A percentile compares a stretch with the other conserved stretches of the same genome.
These are phyloP conservation scores for Serrognathus titanus DNA, from an alignment of 2,888 invertebrate species.

Conservation along the genomic window DNA sequence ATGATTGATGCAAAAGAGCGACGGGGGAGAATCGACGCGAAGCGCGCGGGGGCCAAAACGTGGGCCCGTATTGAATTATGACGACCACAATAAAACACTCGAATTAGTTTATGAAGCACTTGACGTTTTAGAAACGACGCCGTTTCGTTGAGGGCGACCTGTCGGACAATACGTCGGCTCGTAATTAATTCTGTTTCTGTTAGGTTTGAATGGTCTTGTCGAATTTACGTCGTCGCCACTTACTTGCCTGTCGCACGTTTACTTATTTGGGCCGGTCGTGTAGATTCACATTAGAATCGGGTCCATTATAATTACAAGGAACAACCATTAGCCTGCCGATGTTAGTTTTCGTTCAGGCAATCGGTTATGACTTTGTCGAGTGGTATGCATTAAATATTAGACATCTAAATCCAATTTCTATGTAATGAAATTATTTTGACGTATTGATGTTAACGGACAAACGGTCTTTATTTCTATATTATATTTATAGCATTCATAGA, in stretches of 20 bases:
- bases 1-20: conserved; percentile 46
- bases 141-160: conserved; percentile 20
- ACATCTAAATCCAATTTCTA: conserved; percentile 14
- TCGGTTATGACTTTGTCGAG: conserved; percentile 12
- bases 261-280: conserved; percentile 21
- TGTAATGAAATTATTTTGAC: conserved; percentile 3
- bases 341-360: conserved; percentile 17
- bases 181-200: conserved; percentile 27
- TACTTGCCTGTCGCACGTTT: conserved; percentile 17
- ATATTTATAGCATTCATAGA: too few relatives aligned
- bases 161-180: conserved; percentile 20
- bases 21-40: conserved; percentile 24
- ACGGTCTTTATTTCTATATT: too few relatives aligned
- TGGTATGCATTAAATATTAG: conserved; percentile 8
- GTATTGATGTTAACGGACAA: background rate
- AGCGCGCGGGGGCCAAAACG: conserved; percentile 15
- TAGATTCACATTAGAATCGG: conserved; percentile 21
- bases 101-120: conserved; percentile 37
- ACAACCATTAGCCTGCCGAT: conserved; percentile 22
- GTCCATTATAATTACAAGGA: conserved; percentile 29
- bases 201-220: conserved; percentile 24
- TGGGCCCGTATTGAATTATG: conserved; percentile 33
- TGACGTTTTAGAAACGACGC: conserved; percentile 24
- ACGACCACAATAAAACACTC: conserved; percentile 38
- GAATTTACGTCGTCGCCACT: conserved; percentile 20